A percentile compares a stretch with the other conserved stretches of the same genome.
These are phyloP conservation scores for Ahaetulla prasina DNA, from an alignment of 2,113 vertebrate species.

Conservation along the genomic window DNA sequence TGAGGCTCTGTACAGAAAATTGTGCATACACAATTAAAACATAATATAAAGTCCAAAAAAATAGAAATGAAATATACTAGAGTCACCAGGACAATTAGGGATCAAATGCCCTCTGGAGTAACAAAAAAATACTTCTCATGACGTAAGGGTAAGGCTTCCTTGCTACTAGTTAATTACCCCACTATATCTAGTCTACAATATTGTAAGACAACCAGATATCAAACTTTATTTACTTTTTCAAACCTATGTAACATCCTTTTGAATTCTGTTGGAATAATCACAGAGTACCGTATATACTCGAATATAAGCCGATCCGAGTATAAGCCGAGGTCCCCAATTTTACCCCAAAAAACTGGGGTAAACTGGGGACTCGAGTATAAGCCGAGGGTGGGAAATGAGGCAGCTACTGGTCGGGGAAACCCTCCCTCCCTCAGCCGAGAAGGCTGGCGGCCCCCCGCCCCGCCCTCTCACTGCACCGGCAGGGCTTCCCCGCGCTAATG, in stretches of 20 bases:
- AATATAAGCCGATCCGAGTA: no score
- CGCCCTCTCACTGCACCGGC: no score
- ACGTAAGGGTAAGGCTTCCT: not conserved
- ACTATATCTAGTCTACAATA: conserved; percentile 7
- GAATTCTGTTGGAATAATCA: not conserved
- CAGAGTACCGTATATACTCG: no score
- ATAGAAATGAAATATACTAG: not conserved
- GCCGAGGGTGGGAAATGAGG: no score
- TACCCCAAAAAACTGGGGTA: no score
- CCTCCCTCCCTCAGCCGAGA: no score
- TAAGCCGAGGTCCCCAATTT: no score
- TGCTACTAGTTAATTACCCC: no score
- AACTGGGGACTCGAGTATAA: no score
- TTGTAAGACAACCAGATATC: not conserved
- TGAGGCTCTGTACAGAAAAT: not conserved
- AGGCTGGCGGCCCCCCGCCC: no score
- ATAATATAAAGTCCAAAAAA: not conserved
- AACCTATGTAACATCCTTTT: not conserved
- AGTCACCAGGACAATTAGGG: not conserved
- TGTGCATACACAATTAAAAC: not conserved
- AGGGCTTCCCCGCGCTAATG: no score
- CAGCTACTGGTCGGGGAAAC: no score
- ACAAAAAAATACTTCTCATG: not conserved
- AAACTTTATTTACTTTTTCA: conserved; percentile 14
- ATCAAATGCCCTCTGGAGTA: not conserved